Evolutionary conservation across 2,888 invertebrate genomes (phyloP).

Genomic region (Hoplodrina blanda): DNA sequence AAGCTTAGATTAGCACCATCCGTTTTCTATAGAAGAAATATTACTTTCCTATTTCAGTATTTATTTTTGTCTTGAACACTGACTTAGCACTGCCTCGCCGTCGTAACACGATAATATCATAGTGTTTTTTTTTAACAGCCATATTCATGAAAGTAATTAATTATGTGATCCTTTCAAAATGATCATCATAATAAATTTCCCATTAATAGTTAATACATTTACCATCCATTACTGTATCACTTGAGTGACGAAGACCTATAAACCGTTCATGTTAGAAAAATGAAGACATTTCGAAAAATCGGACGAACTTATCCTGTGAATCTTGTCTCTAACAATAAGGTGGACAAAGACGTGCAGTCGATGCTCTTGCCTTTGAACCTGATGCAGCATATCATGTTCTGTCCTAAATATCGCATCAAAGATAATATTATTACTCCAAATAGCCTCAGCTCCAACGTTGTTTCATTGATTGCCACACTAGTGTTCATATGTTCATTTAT

Average conservation of each 20-base stretch:
- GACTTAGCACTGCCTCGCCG: too few species aligned
- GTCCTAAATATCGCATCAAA: slow-evolving; percentile 4
- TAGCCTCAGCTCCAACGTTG: not conserved
- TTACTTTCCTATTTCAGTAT: too few species aligned
- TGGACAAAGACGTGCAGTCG: slow-evolving; percentile 33
- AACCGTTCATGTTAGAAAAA: not conserved
- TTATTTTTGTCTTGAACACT: too few species aligned
- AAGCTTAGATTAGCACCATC: too few species aligned
- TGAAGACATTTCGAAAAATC: not conserved
- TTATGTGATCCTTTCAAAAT: too few species aligned
- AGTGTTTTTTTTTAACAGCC: too few species aligned
- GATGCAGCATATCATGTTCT: slow-evolving; percentile 24
- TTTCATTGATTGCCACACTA: slow-evolving; percentile 19
- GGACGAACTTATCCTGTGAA: not conserved
- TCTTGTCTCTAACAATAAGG: not conserved
- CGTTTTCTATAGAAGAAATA: too few species aligned
- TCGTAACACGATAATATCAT: too few species aligned
- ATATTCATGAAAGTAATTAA: too few species aligned
- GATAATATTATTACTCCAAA: slow-evolving; percentile 7
- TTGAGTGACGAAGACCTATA: not conserved
- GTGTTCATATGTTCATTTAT: not conserved
- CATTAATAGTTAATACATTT: not conserved
- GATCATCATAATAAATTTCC: too few species aligned
- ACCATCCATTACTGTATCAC: not conserved
- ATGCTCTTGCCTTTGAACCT: slow-evolving; percentile 42